Evolutionary conservation across 2,113 vertebrate species (phyloP).

Genomic region (Nibea albiflora): DNA sequence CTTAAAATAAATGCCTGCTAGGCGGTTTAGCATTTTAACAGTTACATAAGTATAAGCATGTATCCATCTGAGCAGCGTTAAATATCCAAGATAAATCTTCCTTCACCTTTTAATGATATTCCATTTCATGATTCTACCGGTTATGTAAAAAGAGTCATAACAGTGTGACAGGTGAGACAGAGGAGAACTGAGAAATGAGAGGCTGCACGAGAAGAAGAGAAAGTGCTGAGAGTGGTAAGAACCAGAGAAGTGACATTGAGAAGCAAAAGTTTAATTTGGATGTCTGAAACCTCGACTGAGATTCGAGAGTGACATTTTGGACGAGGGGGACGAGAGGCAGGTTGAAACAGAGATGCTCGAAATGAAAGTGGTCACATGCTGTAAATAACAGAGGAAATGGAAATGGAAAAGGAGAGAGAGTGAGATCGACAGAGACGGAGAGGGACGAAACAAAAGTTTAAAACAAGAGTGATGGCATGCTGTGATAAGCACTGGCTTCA

Average conservation of each 20-base stretch:
- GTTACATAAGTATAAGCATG: background rate
- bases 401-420: slow-evolving; percentile 1
- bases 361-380: slow-evolving; percentile 34
- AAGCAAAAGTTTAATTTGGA: slow-evolving; percentile 14
- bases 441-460: too few species aligned
- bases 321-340: background rate
- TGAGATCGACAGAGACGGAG: slow-evolving; percentile 18
- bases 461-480: slow-evolving; percentile 30
- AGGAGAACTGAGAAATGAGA: background rate
- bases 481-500: slow-evolving; percentile 54
- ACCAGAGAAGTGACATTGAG: background rate
- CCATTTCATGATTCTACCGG: background rate
- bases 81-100: background rate
- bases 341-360: slow-evolving; percentile 19
- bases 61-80: background rate
- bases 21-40: background rate
- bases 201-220: background rate
- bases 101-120: background rate
- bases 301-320: slow-evolving; percentile 28
- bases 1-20: background rate
- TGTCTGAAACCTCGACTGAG: slow-evolving; percentile 27
- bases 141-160: background rate
- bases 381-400: slow-evolving; percentile 28
- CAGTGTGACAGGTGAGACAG: background rate
- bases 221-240: background rate